These are phyloP conservation scores for Numenius phaeopus DNA, from an alignment of 2,797 vertebrate genomes.

Conservation along the genomic window DNA sequence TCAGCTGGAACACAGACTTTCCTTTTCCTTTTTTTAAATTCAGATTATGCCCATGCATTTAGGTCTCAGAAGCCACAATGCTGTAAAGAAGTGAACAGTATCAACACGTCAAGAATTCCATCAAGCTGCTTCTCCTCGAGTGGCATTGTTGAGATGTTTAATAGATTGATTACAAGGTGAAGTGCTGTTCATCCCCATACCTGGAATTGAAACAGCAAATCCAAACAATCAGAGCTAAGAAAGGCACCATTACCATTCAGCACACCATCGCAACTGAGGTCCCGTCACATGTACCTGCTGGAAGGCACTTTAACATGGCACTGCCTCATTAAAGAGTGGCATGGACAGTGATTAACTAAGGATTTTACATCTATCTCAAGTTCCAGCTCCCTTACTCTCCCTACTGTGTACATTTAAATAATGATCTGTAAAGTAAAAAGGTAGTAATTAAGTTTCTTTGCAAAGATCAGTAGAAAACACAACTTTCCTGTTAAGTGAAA, in stretches of 20 bases:
- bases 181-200: background rate
- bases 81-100: background rate
- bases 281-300: fast-evolving
- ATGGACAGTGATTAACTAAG: fast-evolving
- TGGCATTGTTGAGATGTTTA: background rate
- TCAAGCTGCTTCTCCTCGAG: background rate
- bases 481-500: background rate
- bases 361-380: fast-evolving
- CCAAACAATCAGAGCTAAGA: background rate
- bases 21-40: background rate
- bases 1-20: background rate
- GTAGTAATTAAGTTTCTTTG: background rate
- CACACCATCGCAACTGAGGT: fast-evolving
- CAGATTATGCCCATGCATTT: fast-evolving
- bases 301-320: background rate
- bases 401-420: background rate
- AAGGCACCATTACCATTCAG: fast-evolving
- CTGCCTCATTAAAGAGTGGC: background rate
- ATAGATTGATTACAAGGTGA: fast-evolving
- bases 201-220: background rate
- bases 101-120: background rate
- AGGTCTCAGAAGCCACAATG: background rate
- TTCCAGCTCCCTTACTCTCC: background rate
- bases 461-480: background rate
- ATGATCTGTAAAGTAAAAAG: background rate